Percentiles rank a stretch among this genome's conserved stretches.
These are phyloP conservation scores for Carcina quercana DNA, from an alignment of 2,888 invertebrate species.

Conservation along the genomic window DNA sequence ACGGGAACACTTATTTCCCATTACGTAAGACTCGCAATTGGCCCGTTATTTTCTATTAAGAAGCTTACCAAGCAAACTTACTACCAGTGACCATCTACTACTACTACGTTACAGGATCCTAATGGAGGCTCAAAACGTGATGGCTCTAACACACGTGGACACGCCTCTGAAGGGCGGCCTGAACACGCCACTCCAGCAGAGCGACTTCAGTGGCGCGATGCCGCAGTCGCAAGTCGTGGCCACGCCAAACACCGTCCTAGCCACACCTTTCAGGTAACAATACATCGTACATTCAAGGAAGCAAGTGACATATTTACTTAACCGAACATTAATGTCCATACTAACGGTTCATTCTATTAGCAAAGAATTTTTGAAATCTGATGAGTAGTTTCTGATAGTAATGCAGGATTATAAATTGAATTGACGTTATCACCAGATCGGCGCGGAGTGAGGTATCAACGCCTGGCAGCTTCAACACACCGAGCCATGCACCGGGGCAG, in stretches of 20 bases:
- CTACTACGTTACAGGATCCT: slow-evolving; percentile 71
- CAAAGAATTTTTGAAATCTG: too few species aligned
- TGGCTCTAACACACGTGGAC: slow-evolving; percentile 98
- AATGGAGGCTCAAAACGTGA: slow-evolving; percentile 98
- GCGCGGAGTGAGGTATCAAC: slow-evolving; percentile 78
- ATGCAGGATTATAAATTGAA: too few species aligned
- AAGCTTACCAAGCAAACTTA: too few species aligned
- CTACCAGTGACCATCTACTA: too few species aligned
- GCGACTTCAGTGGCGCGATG: slow-evolving; percentile 89
- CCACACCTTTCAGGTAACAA: slow-evolving; percentile 84
- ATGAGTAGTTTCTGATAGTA: too few species aligned
- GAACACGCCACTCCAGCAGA: slow-evolving; percentile 93
- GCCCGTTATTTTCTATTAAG: too few species aligned
- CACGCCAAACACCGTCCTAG: slow-evolving; percentile 93
- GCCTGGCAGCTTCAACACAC: slow-evolving; percentile 75
- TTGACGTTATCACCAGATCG: slow-evolving; percentile 71
- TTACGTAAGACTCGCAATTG: too few species aligned
- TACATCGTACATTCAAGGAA: neutral
- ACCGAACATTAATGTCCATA: neutral
- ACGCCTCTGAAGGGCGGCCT: slow-evolving; percentile 97
- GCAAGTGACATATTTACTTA: neutral
- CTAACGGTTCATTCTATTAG: too few species aligned
- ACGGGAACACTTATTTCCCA: too few species aligned
- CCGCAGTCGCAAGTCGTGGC: slow-evolving; percentile 80
- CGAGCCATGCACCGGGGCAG: slow-evolving; percentile 52